phyloP scores from a whole-genome alignment of 2,888 invertebrate species.

The Gymnoscelis rufifasciata region DNA sequence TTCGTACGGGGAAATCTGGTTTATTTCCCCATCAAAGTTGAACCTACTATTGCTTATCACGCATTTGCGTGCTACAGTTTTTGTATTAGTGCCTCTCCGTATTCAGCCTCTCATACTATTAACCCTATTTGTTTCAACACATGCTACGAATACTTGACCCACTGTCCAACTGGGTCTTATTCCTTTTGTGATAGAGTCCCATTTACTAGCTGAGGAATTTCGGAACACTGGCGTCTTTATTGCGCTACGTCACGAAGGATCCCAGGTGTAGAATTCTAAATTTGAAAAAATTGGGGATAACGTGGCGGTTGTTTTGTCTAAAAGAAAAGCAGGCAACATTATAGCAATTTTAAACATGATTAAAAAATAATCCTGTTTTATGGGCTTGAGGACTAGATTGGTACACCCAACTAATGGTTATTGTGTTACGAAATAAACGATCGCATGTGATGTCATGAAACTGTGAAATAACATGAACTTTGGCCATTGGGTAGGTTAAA shows the following conservation, averaged over 20 bases:
- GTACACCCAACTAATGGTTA: too few relatives aligned
- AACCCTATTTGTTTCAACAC: conserved; percentile 53
- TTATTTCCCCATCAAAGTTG: conserved; percentile 14
- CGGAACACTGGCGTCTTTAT: conserved; percentile 52
- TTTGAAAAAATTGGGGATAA: conserved; percentile 60
- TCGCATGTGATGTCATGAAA: too few relatives aligned
- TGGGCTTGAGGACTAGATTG: too few relatives aligned
- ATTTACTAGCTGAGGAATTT: conserved; percentile 27
- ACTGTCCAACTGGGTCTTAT: conserved; percentile 32
- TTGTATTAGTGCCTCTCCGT: conserved; percentile 46
- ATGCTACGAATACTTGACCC: conserved; percentile 25
- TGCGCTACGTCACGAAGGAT: conserved; percentile 68
- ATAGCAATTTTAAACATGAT: too few relatives aligned
- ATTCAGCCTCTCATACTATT: conserved; percentile 68
- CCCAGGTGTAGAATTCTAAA: conserved; percentile 72
- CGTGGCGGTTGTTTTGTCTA: conserved; percentile 58
- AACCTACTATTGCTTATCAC: conserved; percentile 40
- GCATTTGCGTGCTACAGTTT: conserved; percentile 63
- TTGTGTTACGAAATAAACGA: too few relatives aligned
- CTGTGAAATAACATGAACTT: too few relatives aligned
- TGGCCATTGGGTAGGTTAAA: too few relatives aligned
- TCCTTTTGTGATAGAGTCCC: conserved; percentile 24
- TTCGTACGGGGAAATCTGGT: conserved; percentile 6
- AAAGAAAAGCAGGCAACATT: conserved; percentile 31
- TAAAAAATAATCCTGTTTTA: too few relatives aligned